phyloP scores from a whole-genome alignment of 2,888 invertebrate genomes.

The Drosophila ustulata region DNA sequence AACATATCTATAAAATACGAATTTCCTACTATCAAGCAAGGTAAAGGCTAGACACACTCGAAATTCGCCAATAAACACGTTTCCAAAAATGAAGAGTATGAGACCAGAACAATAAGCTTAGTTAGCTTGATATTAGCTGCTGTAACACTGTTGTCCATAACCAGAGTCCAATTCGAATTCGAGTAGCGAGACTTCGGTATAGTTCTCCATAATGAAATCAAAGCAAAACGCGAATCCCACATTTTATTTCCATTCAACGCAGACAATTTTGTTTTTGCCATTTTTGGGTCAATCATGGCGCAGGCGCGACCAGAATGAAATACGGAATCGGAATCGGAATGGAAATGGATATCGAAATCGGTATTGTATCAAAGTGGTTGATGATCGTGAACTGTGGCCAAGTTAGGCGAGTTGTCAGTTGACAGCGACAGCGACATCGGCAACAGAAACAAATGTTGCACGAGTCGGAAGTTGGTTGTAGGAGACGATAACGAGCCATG shows the following conservation, averaged over 20 bases:
- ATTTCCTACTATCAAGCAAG: neutral
- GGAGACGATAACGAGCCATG: constrained; percentile 41
- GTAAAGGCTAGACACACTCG: neutral
- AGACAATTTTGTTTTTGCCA: constrained; percentile 39
- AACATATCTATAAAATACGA: neutral
- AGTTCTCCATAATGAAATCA: constrained; percentile 21
- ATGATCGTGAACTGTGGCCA: constrained; percentile 52
- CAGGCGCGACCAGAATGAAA: constrained; percentile 36
- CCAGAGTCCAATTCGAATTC: constrained; percentile 7
- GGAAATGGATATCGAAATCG: neutral
- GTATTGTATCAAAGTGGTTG: neutral
- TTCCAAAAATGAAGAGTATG: neutral
- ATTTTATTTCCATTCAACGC: constrained; percentile 24
- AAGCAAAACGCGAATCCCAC: constrained; percentile 58
- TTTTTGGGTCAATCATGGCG: constrained; percentile 59
- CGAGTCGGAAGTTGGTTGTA: constrained; percentile 50
- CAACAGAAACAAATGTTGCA: constrained; percentile 43
- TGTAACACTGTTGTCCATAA: constrained; percentile 17
- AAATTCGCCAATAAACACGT: neutral
- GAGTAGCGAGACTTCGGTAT: constrained; percentile 1
- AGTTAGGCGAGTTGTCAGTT: constrained; percentile 41
- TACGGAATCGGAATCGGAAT: neutral
- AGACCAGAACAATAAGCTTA: neutral
- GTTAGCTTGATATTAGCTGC: constrained; percentile 1
- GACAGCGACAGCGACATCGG: constrained; percentile 40